Conservation (phyloP, 2,888 invertebrate genomes). For the Caenorhabditis angaria region DNA sequence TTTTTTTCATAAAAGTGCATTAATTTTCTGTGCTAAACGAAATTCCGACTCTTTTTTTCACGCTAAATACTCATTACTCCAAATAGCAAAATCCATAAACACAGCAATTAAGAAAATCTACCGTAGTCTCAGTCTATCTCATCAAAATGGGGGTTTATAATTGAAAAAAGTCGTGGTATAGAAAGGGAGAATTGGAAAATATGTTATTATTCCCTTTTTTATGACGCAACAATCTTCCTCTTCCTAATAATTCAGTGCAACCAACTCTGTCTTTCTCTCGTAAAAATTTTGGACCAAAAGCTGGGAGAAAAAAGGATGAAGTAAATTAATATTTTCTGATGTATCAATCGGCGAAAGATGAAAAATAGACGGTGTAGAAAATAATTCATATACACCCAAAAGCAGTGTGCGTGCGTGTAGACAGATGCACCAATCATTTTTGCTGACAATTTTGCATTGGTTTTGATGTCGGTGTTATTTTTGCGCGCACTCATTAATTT, state of each 20-base stretch:
- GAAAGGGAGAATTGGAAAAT: conserved; percentile 9
- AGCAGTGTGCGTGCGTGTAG: conserved; percentile 38
- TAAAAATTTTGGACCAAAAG: too few species aligned
- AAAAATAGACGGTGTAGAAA: neutral
- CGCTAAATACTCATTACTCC: conserved; percentile 19
- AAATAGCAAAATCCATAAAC: conserved; percentile 4
- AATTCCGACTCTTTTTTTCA: too few species aligned
- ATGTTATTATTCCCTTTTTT: conserved; percentile 19
- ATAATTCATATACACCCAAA: neutral
- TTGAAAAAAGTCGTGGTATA: conserved; percentile 15
- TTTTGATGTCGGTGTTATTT: conserved; percentile 10
- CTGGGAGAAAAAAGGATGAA: too few species aligned
- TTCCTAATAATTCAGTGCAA: conserved; percentile 20
- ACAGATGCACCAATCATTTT: conserved; percentile 25
- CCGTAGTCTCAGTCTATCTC: conserved; percentile 31
- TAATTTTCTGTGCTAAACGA: too few species aligned
- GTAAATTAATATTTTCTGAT: too few species aligned
- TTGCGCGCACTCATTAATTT: conserved; percentile 6
- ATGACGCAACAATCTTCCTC: conserved; percentile 37
- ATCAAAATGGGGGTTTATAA: conserved; percentile 16
- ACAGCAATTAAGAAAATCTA: conserved; percentile 18
- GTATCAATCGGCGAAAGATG: too few species aligned
- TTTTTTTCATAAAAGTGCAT: too few species aligned
- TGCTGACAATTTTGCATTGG: conserved; percentile 1
- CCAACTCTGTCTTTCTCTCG: conserved; percentile 2